These are phyloP conservation scores for Gallinago paraguaiae DNA, from an alignment of 2,113 vertebrate genomes.

Conservation along the genomic window DNA sequence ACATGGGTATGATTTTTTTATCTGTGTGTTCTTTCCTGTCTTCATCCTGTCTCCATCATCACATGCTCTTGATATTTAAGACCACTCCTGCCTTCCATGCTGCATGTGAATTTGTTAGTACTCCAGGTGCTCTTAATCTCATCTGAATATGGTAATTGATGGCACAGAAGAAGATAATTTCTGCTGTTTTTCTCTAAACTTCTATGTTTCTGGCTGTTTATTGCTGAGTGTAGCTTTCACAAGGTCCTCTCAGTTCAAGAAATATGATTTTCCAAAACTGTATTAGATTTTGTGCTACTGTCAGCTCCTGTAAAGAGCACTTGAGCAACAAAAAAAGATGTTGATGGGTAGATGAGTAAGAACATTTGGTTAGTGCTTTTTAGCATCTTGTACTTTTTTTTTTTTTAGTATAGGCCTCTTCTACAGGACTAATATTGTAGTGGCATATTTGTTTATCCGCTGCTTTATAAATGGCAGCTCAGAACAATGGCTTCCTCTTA, in stretches of 20 bases:
- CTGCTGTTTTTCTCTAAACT: background rate
- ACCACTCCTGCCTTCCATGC: background rate
- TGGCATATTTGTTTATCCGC: background rate
- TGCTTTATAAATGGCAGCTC: background rate
- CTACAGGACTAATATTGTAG: background rate
- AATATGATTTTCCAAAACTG: background rate
- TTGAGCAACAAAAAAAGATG: background rate
- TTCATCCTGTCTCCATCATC: background rate
- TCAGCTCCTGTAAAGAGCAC: background rate
- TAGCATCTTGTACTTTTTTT: background rate
- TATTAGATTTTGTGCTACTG: background rate
- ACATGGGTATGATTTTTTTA: conserved; percentile 21
- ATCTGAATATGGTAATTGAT: conserved; percentile 4
- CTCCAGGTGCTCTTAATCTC: conserved; percentile 24
- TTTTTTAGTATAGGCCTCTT: background rate
- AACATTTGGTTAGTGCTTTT: background rate
- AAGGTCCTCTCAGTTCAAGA: background rate
- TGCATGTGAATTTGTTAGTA: background rate
- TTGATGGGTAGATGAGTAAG: background rate
- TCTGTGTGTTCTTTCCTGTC: background rate
- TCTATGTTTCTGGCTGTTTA: conserved; percentile 21
- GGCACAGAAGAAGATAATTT: conserved; percentile 26
- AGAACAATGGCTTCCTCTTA: background rate
- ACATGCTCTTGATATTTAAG: conserved; percentile 37
- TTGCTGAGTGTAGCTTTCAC: background rate